Base-by-base conservation (phyloP, 2,797 vertebrate species). In the Amniataba percoides region DNA sequence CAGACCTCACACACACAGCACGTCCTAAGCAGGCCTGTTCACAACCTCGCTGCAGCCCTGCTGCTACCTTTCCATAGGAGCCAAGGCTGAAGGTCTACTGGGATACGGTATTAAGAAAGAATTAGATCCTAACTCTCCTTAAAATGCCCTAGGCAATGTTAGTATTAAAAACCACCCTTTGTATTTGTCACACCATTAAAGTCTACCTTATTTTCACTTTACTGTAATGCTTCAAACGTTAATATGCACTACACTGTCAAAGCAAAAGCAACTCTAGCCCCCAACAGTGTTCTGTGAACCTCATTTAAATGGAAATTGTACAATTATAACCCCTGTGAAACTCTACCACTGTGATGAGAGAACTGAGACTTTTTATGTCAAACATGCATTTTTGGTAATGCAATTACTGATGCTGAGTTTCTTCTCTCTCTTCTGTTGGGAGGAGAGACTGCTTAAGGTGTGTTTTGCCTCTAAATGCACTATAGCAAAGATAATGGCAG, bases 221-320 rank as follows among this genome's bases (percentile, higher is more conserved):
- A 58, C 58, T 81, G 19, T 69, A 56, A 31, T 58, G 19, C 75
- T 85, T 88, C 56, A 76, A 81, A 65, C 57, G 71, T 88, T 83
- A 78, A 81, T 82, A 75, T 82, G 83, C 77, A 51, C 34, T 62
- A 74, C 86, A 65, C 63, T 83, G 62, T 84, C 81, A 82, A 81
- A 79, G 66, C 84, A 77, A n/a, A 65, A 76, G 82, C 74, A 84
- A 74, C 74, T 66, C 59, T 72, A 27, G 46, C 57, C 82, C 81
- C 84, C 87, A 72, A 73, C 83, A 39, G 87, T 83, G 87, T 87
- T 84, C 70, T 64, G 55, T 82, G 78, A 85, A 87, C 58, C 89
- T 92, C 82, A 92, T 93, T 93, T 91, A 86, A 92, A 93, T 92
- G 86, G 83, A 92, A 91, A 91, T 92, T 79, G 78, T 88, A 82